Conservation (phyloP, 2,888 invertebrate species). For the Tetrapedia diversipes region DNA sequence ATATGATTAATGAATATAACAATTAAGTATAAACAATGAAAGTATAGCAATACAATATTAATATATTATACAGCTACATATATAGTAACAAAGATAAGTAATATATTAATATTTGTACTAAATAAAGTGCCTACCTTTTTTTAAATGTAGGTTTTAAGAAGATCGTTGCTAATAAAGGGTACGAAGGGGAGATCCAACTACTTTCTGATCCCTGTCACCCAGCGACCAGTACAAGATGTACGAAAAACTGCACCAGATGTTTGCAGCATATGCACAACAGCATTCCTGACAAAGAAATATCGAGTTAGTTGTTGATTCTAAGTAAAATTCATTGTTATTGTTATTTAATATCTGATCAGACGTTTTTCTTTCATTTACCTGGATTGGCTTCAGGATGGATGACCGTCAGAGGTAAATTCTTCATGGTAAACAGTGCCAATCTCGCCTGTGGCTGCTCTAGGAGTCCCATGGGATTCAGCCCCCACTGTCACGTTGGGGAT, state of each 20-base stretch:
- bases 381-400: conserved; percentile 83
- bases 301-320: conserved; percentile 70
- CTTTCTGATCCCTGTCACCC: conserved; percentile 83
- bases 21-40: too few relatives aligned
- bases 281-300: conserved; percentile 75
- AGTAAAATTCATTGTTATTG: too few relatives aligned
- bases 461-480: conserved; percentile 90
- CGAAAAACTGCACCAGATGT: conserved; percentile 83
- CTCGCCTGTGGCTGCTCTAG: conserved; percentile 90
- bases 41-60: too few relatives aligned
- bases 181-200: conserved; percentile 86
- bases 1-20: too few relatives aligned
- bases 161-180: conserved; percentile 86
- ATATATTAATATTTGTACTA: neutral
- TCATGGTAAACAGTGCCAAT: conserved; percentile 91
- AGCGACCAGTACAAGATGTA: conserved; percentile 83
- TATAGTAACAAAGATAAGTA: too few relatives aligned
- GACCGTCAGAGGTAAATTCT: conserved; percentile 88
- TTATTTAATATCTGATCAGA: too few relatives aligned
- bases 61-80: too few relatives aligned
- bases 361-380: neutral
- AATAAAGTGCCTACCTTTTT: too few relatives aligned
- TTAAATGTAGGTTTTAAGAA: conserved; percentile 85
- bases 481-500: conserved; percentile 91
- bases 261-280: conserved; percentile 74